phyloP scores from a whole-genome alignment of 2,888 invertebrate species.

The Drosophila suboccidentalis region DNA sequence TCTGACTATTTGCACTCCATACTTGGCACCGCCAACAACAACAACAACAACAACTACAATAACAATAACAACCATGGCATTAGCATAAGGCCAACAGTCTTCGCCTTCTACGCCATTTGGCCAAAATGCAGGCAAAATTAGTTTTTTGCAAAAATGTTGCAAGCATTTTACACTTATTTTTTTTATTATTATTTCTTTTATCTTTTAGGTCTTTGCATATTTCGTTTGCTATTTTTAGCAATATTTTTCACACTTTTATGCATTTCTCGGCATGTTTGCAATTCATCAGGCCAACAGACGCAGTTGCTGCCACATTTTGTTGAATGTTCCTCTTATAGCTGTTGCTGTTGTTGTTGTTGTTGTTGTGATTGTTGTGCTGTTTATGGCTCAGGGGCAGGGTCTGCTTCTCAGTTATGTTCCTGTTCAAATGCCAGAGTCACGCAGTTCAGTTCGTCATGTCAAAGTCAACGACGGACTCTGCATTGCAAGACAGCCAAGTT shows the following conservation, averaged over 20 bases:
- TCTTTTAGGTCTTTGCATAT: constrained; percentile 17
- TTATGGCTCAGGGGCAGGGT: constrained; percentile 60
- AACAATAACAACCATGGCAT: constrained; percentile 25
- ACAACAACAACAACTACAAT: constrained; percentile 11
- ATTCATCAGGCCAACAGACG: constrained; percentile 62
- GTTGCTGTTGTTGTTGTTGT: constrained; percentile 32
- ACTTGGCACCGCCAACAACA: constrained; percentile 64
- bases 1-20: constrained; percentile 40
- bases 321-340: constrained; percentile 15
- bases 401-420: constrained; percentile 35
- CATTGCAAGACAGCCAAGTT: constrained; percentile 36
- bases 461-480: constrained; percentile 72
- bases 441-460: constrained; percentile 81
- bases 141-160: constrained; percentile 45
- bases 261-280: constrained; percentile 61
- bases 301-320: constrained; percentile 18
- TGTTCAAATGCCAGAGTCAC: constrained; percentile 68
- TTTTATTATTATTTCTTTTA: neutral
- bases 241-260: constrained; percentile 69
- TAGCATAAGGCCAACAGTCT: constrained; percentile 49
- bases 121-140: constrained; percentile 47
- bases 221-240: constrained; percentile 60
- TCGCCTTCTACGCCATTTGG: constrained; percentile 15
- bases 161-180: constrained; percentile 16
- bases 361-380: constrained; percentile 37